These are phyloP conservation scores for Apogon talboti DNA, from an alignment of 2,797 vertebrate genomes.

Conservation along the genomic window DNA sequence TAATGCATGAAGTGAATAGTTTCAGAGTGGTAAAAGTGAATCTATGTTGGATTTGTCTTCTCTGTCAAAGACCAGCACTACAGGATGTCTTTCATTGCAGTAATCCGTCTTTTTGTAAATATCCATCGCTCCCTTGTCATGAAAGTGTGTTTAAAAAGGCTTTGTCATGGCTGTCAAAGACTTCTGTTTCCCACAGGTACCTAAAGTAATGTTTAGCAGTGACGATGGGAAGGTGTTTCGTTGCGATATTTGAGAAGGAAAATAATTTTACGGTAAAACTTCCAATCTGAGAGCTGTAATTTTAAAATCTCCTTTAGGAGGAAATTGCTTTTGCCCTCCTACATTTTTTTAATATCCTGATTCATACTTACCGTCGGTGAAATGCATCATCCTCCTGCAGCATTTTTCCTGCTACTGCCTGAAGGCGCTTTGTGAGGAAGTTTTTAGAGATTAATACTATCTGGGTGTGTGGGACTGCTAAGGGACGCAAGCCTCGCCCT, in stretches of 20 bases:
- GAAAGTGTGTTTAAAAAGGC: constrained; percentile 16
- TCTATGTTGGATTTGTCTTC: constrained; percentile 44
- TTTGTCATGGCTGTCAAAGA: constrained; percentile 33
- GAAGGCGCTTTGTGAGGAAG: constrained; percentile 56
- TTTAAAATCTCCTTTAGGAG: constrained; percentile 72
- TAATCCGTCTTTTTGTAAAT: not conserved
- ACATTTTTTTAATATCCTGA: constrained; percentile 84
- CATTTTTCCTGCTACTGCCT: constrained; percentile 52
- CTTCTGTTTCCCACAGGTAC: constrained; percentile 42
- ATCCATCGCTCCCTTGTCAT: not conserved
- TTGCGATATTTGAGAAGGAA: constrained; percentile 54
- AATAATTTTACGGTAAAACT: constrained; percentile 58
- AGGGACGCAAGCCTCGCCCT: constrained; percentile 39
- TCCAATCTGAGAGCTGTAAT: too few relatives aligned
- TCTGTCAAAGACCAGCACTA: not conserved
- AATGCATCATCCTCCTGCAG: constrained; percentile 56
- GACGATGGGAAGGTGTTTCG: constrained; percentile 30
- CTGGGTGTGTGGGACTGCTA: constrained; percentile 48
- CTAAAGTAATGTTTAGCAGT: constrained; percentile 8
- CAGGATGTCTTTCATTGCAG: constrained; percentile 2
- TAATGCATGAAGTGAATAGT: constrained; percentile 47
- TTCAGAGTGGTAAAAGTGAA: constrained; percentile 37
- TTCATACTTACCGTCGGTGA: constrained; percentile 66
- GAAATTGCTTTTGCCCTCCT: constrained; percentile 83
- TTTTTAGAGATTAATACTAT: constrained; percentile 77